These are phyloP conservation scores for Psix sp. DNA, from an alignment of 1,140 invertebrate genomes.

Conservation along the genomic window DNA sequence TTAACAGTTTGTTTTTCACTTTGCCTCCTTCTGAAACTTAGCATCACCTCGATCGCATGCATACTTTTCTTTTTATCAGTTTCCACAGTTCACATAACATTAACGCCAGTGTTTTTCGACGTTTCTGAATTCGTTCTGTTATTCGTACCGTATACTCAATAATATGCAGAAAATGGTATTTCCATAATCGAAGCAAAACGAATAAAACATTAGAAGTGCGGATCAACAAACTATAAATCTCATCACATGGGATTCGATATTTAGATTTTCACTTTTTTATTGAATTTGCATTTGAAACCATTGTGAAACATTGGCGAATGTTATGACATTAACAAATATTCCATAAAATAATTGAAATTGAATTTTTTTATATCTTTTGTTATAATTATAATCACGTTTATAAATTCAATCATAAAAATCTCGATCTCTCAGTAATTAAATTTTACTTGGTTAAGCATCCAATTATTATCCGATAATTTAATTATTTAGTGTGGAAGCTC, in stretches of 20 bases:
- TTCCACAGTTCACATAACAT: slow-evolving; percentile 12
- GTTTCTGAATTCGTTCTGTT: slow-evolving; percentile 7
- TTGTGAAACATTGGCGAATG: not conserved
- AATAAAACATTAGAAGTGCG: slow-evolving; percentile 20
- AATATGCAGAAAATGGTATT: slow-evolving; percentile 34
- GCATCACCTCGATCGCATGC: not conserved
- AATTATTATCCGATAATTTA: too few relatives aligned
- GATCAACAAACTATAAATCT: slow-evolving; percentile 22
- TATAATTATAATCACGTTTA: too few relatives aligned
- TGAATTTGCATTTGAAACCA: not conserved
- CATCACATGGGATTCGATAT: slow-evolving; percentile 3
- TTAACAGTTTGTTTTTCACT: not conserved
- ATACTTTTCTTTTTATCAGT: slow-evolving; percentile 14
- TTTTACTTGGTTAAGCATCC: too few relatives aligned
- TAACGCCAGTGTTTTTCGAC: slow-evolving; percentile 20
- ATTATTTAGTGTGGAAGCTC: too few relatives aligned
- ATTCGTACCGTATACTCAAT: slow-evolving; percentile 19
- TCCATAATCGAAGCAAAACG: slow-evolving; percentile 41
- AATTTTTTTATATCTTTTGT: too few relatives aligned
- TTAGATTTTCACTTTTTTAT: not conserved
- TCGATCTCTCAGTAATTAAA: too few relatives aligned
- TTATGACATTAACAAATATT: too few relatives aligned
- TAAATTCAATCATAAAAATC: too few relatives aligned
- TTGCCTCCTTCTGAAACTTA: too few relatives aligned
- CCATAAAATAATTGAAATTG: too few relatives aligned